Evolutionary conservation across 2,113 vertebrate genomes (phyloP).

Genomic region (Chunga burmeisteri): DNA sequence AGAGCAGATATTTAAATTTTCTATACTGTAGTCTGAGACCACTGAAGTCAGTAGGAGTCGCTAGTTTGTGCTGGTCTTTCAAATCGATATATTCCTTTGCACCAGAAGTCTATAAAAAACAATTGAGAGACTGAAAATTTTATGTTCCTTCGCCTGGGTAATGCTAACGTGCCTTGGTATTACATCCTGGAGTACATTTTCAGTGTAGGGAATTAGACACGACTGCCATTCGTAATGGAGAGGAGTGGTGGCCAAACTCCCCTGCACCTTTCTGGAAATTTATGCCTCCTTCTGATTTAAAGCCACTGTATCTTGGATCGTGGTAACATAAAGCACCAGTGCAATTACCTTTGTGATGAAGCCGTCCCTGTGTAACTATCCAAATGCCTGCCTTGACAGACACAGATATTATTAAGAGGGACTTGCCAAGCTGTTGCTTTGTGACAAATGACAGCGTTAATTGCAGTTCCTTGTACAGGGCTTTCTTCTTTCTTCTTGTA

Average conservation of each 20-base stretch:
- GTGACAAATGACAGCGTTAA: not conserved
- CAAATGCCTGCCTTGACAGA: not conserved
- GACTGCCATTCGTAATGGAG: not conserved
- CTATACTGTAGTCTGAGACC: not conserved
- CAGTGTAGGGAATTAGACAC: not conserved
- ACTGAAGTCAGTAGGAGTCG: not conserved
- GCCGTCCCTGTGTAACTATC: not conserved
- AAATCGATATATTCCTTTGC: not conserved
- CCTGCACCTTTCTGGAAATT: not conserved
- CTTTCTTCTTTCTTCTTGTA: not conserved
- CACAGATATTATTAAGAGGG: not conserved
- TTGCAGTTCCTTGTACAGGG: not conserved
- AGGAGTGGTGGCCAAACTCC: not conserved
- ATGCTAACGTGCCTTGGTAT: not conserved
- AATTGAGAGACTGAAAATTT: not conserved
- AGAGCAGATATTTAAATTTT: not conserved
- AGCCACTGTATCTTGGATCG: not conserved
- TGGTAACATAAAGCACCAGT: not conserved
- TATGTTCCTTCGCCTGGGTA: not conserved
- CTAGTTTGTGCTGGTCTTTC: not conserved
- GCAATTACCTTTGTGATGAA: not conserved
- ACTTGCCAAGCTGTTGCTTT: not conserved
- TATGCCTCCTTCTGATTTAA: constrained; percentile 9
- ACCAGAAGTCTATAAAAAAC: not conserved
- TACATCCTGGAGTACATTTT: not conserved